A percentile compares a stretch with the other conserved stretches of the same genome.
phyloP scores from a whole-genome alignment of 2,888 invertebrate species.

The Melitaea athalia region DNA sequence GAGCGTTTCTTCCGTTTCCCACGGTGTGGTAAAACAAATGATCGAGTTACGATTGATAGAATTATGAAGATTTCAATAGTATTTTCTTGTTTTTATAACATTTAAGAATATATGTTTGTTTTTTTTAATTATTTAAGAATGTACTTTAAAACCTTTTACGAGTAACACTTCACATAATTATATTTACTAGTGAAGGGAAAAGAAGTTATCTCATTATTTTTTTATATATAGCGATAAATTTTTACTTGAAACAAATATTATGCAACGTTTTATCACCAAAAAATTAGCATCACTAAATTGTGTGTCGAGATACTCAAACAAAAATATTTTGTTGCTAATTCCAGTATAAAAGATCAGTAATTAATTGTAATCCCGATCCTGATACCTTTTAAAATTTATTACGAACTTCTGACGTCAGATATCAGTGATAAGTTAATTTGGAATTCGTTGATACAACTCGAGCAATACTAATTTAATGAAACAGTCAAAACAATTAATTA shows the following conservation, averaged over 20 bases:
- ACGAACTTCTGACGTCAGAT: background rate
- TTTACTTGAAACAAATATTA: too few relatives aligned
- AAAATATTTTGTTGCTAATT: background rate
- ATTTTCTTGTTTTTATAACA: background rate
- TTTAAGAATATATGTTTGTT: background rate
- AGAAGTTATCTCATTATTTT: too few relatives aligned
- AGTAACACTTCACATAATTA: background rate
- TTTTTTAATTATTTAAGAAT: too few relatives aligned
- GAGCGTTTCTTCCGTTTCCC: conserved; percentile 23
- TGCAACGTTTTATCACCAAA: background rate
- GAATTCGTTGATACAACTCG: background rate
- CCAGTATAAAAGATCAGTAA: background rate
- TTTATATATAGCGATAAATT: too few relatives aligned
- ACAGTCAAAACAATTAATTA: conserved; percentile 18
- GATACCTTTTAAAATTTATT: background rate
- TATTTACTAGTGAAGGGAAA: background rate
- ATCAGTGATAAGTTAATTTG: background rate
- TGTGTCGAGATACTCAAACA: background rate
- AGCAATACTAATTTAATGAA: conserved; percentile 21
- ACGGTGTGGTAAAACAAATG: conserved; percentile 6
- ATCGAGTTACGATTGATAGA: background rate
- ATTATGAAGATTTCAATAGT: background rate
- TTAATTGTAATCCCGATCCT: background rate
- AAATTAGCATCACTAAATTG: background rate
- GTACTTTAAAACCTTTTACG: background rate